Base-by-base conservation (phyloP, 2,888 invertebrate species). In the Rotaria socialis region DNA sequence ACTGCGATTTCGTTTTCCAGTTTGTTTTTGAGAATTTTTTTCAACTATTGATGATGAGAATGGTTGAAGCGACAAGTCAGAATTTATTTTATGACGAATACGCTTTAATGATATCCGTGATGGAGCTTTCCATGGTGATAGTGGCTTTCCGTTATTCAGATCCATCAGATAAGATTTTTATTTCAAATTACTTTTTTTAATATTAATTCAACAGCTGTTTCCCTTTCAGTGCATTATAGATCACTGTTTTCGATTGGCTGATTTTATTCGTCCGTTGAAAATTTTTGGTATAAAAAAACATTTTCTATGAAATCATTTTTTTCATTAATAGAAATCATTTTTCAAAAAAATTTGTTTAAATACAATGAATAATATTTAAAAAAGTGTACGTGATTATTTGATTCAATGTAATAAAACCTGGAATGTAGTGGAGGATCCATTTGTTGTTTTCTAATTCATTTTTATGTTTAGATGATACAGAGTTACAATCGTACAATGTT, bases 61-160 rank as follows among this genome's bases (percentile, higher is more conserved):
- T 67, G 67, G 35, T 67, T 27, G 67, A n/a, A 47, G 2, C 24
- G 80, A 47, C 10, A 47, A 47, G 24, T 80, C 47, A 14, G 47
- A 47, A 80, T 80, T 80, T 2, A 80, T 47, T 80, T 43, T 43
- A 47, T 47, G 80, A 47, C 80, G 80, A 47, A 47, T 80, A 47
- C 80, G 80, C n/a, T 80, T 80, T 47, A 80, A 43, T 47, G 80
- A 80, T 8, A 80, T 47, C 24, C 80, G 43, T 47, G 80, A 47
- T 47, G 80, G 80, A 80, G 47, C 80, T 80, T 80, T 80, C 80
- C 80, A 80, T 80, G 80, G 80, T 47, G 80, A 80, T 11, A 47
- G 80, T n/a, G 47, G 80, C 35, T 80, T 80, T 35, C 67, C 67
- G 16, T 14, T 6, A 7, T 67, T 67, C 19, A 41, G 14, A 67